A percentile compares a stretch with the other conserved stretches of the same genome.
Conservation (phyloP, 30 jellyfish, hydroid and myxozoan species). For the Clytia hemisphaerica region DNA sequence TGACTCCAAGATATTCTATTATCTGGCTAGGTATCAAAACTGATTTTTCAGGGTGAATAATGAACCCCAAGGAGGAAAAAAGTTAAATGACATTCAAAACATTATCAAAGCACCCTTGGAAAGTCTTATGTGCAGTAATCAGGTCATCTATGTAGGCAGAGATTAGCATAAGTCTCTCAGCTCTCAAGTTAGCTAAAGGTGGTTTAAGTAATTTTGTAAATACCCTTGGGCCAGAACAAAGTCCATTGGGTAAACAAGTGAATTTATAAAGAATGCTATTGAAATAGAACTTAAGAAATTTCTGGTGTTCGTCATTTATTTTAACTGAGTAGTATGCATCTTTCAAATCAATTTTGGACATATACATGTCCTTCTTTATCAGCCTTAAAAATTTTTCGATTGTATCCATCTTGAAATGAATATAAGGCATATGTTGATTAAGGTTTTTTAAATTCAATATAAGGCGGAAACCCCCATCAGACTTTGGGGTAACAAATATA, state of each 20-base stretch:
- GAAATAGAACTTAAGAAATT: conserved; percentile 9
- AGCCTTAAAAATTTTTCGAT: not conserved
- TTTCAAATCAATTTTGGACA: conserved; percentile 16
- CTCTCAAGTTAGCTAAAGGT: conserved; percentile 1
- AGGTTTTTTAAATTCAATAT: conserved; percentile 13
- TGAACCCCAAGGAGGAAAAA: conserved; percentile 10
- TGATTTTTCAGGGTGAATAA: conserved; percentile 17
- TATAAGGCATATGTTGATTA: conserved; percentile 1
- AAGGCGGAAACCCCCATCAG: conserved; percentile 16
- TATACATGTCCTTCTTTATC: not conserved
- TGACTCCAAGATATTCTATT: conserved; percentile 19
- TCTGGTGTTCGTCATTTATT: conserved; percentile 1
- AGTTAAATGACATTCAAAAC: not conserved
- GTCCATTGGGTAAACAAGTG: conserved; percentile 19
- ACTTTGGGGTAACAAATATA: conserved; percentile 4
- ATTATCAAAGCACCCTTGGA: not conserved
- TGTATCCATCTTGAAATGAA: conserved; percentile 35
- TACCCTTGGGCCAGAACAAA: conserved; percentile 14
- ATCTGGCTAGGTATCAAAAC: not conserved
- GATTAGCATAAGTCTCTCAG: too few relatives aligned
- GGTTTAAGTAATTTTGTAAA: conserved; percentile 24
- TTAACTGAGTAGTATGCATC: conserved; percentile 26
- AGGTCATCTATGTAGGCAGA: conserved; percentile 20
- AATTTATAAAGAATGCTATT: not conserved
- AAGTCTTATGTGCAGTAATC: not conserved